Evolutionary conservation across 1,140 invertebrate species (phyloP).

Genomic region (Hyposmocoma kahamanoa): DNA sequence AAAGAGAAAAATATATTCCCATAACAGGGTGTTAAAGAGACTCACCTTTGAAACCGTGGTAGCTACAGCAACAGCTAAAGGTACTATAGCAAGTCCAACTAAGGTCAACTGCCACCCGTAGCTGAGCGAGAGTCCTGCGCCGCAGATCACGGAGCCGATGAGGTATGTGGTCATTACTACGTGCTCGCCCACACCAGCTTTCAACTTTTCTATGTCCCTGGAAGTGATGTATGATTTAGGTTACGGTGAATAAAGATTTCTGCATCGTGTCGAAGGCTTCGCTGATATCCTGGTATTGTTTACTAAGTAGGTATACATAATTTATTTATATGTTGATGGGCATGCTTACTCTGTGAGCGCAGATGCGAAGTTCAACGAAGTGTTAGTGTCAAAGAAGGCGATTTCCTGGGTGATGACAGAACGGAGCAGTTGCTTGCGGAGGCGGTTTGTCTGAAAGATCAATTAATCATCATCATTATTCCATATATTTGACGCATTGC

Average conservation of each 20-base stretch:
- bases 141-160: slow-evolving; percentile 78
- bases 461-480: too few relatives aligned
- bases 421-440: slow-evolving; percentile 81
- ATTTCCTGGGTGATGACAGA: slow-evolving; percentile 91
- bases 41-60: slow-evolving; percentile 57
- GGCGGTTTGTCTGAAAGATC: slow-evolving; percentile 80
- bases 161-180: slow-evolving; percentile 85
- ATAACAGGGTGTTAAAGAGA: too few relatives aligned
- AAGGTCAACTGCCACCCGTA: slow-evolving; percentile 89
- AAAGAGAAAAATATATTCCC: too few relatives aligned
- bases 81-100: slow-evolving; percentile 75
- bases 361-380: slow-evolving; percentile 90
- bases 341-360: slow-evolving; percentile 90
- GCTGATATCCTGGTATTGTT: too few relatives aligned
- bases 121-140: slow-evolving; percentile 80
- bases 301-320: too few relatives aligned
- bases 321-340: too few relatives aligned
- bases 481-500: too few relatives aligned
- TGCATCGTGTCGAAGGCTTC: too few relatives aligned
- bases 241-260: too few relatives aligned
- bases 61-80: slow-evolving; percentile 43
- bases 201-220: slow-evolving; percentile 91
- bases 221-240: too few relatives aligned
- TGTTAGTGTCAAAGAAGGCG: slow-evolving; percentile 91
- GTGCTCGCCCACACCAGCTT: slow-evolving; percentile 92